Evolutionary conservation across 2,797 vertebrate species (phyloP).

Genomic region (Brotula barbata): DNA sequence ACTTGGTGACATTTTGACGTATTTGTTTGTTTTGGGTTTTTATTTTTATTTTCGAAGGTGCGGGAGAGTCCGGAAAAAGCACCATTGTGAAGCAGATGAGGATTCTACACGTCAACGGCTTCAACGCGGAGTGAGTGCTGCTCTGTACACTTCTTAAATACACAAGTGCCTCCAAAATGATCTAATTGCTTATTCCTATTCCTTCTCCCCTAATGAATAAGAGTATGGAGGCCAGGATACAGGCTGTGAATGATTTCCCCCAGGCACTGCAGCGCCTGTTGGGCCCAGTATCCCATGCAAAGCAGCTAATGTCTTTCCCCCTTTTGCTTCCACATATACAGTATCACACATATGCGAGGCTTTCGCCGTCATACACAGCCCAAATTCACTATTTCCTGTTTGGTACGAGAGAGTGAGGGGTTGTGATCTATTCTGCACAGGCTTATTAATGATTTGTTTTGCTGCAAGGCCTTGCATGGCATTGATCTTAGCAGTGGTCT

Average conservation of each 20-base stretch:
- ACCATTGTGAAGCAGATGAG: slow-evolving; percentile 99
- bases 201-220: slow-evolving; percentile 35
- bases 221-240: slow-evolving; percentile 47
- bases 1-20: slow-evolving; percentile 35
- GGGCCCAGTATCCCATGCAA: slow-evolving; percentile 86
- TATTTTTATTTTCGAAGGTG: slow-evolving; percentile 82
- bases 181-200: slow-evolving; percentile 24
- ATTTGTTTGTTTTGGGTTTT: slow-evolving; percentile 15
- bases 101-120: slow-evolving; percentile 99
- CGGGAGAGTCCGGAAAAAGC: slow-evolving; percentile 99
- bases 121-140: slow-evolving; percentile 96
- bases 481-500: slow-evolving; percentile 73
- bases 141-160: slow-evolving; percentile 27
- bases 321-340: slow-evolving; percentile 23
- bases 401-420: slow-evolving; percentile 67
- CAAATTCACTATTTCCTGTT: slow-evolving; percentile 64
- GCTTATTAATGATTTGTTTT: slow-evolving; percentile 77
- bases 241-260: slow-evolving; percentile 68
- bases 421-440: slow-evolving; percentile 70
- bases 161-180: slow-evolving; percentile 2
- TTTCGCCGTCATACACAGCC: slow-evolving; percentile 48
- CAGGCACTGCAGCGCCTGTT: slow-evolving; percentile 86
- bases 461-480: slow-evolving; percentile 75
- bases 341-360: slow-evolving; percentile 47
- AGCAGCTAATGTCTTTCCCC: slow-evolving; percentile 78